These are phyloP conservation scores for Drosophila setosimentum DNA, from an alignment of 2,888 invertebrate genomes.

Conservation along the genomic window DNA sequence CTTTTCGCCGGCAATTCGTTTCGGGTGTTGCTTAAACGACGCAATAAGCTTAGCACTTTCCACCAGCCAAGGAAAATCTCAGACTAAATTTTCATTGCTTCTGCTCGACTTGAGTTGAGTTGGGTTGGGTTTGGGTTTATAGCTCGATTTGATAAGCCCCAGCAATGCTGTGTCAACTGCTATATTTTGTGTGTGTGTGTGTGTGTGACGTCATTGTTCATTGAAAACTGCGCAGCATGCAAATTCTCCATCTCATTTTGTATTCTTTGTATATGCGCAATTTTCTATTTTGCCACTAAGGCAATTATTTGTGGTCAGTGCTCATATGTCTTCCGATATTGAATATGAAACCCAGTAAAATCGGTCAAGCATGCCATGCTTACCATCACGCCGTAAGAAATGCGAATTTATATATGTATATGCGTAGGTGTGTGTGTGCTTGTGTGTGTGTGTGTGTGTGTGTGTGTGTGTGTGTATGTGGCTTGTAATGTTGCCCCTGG, in stretches of 20 bases:
- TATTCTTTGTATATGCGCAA: conserved; percentile 31
- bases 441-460: conserved; percentile 4
- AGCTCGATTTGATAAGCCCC: conserved; percentile 67
- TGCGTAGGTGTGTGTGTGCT: background rate
- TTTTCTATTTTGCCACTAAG: conserved; percentile 58
- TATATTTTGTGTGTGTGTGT: conserved; percentile 24
- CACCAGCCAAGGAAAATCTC: conserved; percentile 27
- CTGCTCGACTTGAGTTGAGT: conserved; percentile 67
- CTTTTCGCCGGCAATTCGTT: conserved; percentile 69
- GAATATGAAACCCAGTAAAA: conserved; percentile 44
- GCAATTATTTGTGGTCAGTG: conserved; percentile 76
- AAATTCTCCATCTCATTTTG: conserved; percentile 47
- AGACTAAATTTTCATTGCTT: conserved; percentile 73
- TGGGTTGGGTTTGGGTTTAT: conserved; percentile 40
- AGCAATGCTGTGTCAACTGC: conserved; percentile 52
- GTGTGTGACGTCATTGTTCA: conserved; percentile 73
- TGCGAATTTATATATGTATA: conserved; percentile 8
- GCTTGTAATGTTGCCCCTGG: conserved; percentile 69
- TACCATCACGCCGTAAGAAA: conserved; percentile 32
- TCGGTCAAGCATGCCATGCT: conserved; percentile 66
- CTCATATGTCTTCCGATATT: conserved; percentile 63
- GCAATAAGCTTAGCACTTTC: conserved; percentile 79
- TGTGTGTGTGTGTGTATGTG: conserved; percentile 20
- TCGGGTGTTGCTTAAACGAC: conserved; percentile 76
- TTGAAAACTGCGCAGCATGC: conserved; percentile 76